phyloP scores from a whole-genome alignment of 1,140 invertebrate species.

The Aphis gossypii region DNA sequence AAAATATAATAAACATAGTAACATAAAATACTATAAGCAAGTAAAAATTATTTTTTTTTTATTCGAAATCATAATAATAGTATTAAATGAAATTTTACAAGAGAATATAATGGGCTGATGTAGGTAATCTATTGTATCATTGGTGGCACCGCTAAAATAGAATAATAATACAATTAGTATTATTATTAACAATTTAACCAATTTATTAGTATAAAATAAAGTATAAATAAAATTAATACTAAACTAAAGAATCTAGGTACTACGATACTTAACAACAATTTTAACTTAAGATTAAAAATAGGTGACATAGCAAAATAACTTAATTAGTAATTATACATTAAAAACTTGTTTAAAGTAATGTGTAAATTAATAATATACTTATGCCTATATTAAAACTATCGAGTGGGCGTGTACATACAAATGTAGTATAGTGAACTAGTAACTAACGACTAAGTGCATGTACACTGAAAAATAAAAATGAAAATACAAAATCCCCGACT shows the following conservation, averaged over 20 bases:
- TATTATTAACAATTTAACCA: background rate
- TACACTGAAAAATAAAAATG: no score
- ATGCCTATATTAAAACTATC: no score
- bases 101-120: background rate
- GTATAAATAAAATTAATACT: background rate
- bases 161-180: background rate
- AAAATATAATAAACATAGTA: background rate
- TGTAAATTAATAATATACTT: background rate
- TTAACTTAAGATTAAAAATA: background rate
- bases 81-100: background rate
- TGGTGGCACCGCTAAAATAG: background rate
- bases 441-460: no score
- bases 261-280: background rate
- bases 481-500: no score
- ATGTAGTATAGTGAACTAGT: no score
- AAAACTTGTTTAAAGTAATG: background rate
- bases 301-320: background rate
- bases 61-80: background rate
- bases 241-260: background rate
- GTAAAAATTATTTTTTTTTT: background rate
- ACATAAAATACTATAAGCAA: background rate
- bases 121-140: background rate
- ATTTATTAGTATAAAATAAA: background rate
- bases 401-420: no score
- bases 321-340: background rate